Evolutionary conservation across 2,797 vertebrate species (phyloP).

Genomic region (Spea hammondii): DNA sequence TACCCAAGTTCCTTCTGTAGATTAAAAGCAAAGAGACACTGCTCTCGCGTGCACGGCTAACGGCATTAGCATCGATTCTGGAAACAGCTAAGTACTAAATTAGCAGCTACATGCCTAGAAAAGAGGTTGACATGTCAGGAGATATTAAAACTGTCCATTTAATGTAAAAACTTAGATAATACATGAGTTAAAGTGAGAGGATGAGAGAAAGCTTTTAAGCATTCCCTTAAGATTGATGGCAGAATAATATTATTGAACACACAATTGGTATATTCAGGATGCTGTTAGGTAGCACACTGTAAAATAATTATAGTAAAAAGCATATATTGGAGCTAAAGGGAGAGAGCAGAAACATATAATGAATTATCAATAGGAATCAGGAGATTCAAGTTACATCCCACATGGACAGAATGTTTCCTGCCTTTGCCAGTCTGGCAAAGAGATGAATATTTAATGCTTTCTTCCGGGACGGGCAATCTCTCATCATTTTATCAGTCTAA

Average conservation of each 20-base stretch:
- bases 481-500: slow-evolving; percentile 51
- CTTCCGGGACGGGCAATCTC: slow-evolving; percentile 59
- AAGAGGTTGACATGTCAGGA: slow-evolving; percentile 71
- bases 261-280: slow-evolving; percentile 67
- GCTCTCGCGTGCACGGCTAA: slow-evolving; percentile 63
- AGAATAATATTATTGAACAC: slow-evolving; percentile 71
- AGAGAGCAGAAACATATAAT: slow-evolving; percentile 67
- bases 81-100: slow-evolving; percentile 70
- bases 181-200: slow-evolving; percentile 78
- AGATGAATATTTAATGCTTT: slow-evolving; percentile 61
- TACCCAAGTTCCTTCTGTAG: slow-evolving; percentile 69
- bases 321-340: slow-evolving; percentile 64
- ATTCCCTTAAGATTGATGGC: slow-evolving; percentile 72
- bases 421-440: slow-evolving; percentile 64
- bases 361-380: slow-evolving; percentile 74
- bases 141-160: slow-evolving; percentile 80
- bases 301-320: slow-evolving; percentile 74
- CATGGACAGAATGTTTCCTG: slow-evolving; percentile 71
- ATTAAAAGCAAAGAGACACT: slow-evolving; percentile 73
- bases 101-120: slow-evolving; percentile 70
- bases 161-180: slow-evolving; percentile 80
- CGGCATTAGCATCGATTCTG: slow-evolving; percentile 75
- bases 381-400: slow-evolving; percentile 66
- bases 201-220: slow-evolving; percentile 81
- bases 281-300: slow-evolving; percentile 68